Conservation (phyloP, 2,888 invertebrate species). For the Labia minor region DNA sequence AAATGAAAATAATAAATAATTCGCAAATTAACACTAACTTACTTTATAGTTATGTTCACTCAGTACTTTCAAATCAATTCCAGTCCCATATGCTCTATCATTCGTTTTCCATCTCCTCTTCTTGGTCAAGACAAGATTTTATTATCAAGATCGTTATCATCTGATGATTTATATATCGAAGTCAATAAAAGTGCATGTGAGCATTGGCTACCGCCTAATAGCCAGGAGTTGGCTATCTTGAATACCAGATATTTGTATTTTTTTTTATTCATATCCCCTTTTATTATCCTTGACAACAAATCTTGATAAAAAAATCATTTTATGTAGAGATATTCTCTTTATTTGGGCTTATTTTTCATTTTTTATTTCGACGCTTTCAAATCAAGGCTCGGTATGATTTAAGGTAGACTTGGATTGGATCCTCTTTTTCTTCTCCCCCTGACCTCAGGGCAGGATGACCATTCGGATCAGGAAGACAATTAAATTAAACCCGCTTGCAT, state of each 20-base stretch:
- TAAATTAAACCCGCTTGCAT: background rate
- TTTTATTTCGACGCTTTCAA: no score
- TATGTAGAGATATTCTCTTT: background rate
- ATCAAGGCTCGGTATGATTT: background rate
- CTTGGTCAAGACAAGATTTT: background rate
- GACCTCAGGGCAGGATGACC: background rate
- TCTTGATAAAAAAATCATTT: background rate
- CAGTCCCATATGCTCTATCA: no score
- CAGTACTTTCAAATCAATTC: no score
- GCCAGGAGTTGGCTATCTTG: no score
- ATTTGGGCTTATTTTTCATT: background rate
- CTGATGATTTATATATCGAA: background rate
- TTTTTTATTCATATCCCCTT: background rate
- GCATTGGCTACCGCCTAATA: background rate
- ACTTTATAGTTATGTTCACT: no score
- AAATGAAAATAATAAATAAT: no score
- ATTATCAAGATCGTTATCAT: slow-evolving; percentile 2
- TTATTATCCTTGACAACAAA: background rate
- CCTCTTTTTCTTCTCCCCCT: no score
- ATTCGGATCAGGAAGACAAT: background rate
- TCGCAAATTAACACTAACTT: no score
- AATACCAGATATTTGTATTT: background rate
- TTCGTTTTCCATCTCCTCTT: no score
- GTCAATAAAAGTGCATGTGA: background rate
- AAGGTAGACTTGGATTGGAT: background rate